Conservation (phyloP, 2,797 vertebrate genomes). For the Triplophysa yarkandensis region DNA sequence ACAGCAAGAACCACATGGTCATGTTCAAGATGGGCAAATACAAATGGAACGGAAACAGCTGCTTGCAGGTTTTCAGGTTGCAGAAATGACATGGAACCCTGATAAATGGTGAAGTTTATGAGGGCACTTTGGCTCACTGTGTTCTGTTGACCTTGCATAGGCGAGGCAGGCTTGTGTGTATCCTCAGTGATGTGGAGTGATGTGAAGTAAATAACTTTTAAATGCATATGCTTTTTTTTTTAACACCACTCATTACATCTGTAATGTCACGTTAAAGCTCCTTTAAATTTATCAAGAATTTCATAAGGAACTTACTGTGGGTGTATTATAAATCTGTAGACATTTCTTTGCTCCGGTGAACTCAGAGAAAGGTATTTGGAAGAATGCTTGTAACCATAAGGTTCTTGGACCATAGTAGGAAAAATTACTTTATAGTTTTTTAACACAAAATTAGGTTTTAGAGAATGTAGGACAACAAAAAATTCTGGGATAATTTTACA, state of each 20-base stretch:
- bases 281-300: neutral
- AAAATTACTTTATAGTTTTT: too few relatives aligned
- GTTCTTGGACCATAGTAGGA: too few relatives aligned
- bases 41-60: slow-evolving; percentile 38
- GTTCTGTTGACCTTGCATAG: slow-evolving; percentile 42
- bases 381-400: too few relatives aligned
- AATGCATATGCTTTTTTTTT: slow-evolving; percentile 25
- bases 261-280: neutral
- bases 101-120: slow-evolving; percentile 56
- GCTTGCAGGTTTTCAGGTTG: slow-evolving; percentile 32
- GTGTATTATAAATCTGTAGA: too few relatives aligned
- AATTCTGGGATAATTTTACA: too few relatives aligned
- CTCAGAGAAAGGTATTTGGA: too few relatives aligned
- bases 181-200: slow-evolving; percentile 9
- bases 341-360: too few relatives aligned
- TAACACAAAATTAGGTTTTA: too few relatives aligned
- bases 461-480: too few relatives aligned
- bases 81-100: slow-evolving; percentile 20
- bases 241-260: slow-evolving; percentile 2
- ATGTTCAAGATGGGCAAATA: slow-evolving; percentile 59
- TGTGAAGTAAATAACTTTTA: slow-evolving; percentile 35
- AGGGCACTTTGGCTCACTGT: slow-evolving; percentile 49
- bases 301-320: neutral
- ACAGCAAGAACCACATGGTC: slow-evolving; percentile 76
- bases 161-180: slow-evolving; percentile 16